Percentiles rank a stretch among this genome's conserved stretches.
These are phyloP conservation scores for Acrocephalus kingi DNA, from an alignment of 2,113 vertebrate species.

Conservation along the genomic window DNA sequence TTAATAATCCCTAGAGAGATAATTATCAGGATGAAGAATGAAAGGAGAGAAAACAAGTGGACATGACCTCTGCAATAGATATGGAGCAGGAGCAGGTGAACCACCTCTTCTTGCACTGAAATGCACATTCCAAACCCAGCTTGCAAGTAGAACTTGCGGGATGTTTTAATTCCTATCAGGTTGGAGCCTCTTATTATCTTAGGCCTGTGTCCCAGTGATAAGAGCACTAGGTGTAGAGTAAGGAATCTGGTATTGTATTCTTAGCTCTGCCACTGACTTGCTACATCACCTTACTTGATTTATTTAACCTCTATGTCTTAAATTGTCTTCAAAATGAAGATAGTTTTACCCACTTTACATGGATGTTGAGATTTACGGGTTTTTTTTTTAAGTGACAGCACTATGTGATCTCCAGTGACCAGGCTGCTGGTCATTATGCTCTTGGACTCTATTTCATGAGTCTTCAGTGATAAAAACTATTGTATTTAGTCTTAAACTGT, in stretches of 20 bases:
- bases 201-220: neutral
- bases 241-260: neutral
- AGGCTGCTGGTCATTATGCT: neutral
- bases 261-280: neutral
- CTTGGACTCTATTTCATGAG: neutral
- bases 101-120: neutral
- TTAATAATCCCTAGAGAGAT: neutral
- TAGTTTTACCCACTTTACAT: neutral
- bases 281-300: neutral
- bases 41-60: neutral
- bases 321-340: neutral
- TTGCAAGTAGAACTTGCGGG: neutral
- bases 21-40: neutral
- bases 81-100: neutral
- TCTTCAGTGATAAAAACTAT: neutral
- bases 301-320: neutral
- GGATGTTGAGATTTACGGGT: neutral
- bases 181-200: neutral
- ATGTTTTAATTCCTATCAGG: neutral
- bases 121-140: neutral
- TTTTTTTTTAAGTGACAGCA: neutral
- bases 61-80: neutral
- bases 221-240: accelerated
- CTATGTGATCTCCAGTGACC: neutral
- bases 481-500: conserved; percentile 30